Evolutionary conservation across 2,113 vertebrate species (phyloP).

Genomic region (Vicugna pacos): DNA sequence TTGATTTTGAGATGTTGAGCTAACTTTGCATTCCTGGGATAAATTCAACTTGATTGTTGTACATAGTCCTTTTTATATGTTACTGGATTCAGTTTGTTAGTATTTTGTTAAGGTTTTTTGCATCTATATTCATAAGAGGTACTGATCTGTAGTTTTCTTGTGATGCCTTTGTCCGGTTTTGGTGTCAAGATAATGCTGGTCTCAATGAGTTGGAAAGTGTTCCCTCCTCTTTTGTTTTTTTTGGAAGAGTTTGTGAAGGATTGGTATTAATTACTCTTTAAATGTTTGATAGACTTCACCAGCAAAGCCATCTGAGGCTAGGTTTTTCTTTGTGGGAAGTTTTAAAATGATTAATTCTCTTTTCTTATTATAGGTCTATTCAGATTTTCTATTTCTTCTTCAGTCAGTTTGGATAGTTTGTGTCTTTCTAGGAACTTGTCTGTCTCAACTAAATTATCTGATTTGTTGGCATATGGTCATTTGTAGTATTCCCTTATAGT

Average conservation of each 20-base stretch:
- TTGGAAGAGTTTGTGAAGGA: background rate
- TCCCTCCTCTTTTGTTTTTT: background rate
- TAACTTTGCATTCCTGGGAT: background rate
- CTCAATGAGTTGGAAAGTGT: background rate
- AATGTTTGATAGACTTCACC: slow-evolving; percentile 29
- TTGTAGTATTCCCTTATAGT: background rate
- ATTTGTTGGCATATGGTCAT: background rate
- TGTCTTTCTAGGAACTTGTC: background rate
- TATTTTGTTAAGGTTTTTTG: slow-evolving; percentile 43
- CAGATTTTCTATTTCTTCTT: slow-evolving; percentile 22
- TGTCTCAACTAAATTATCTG: background rate
- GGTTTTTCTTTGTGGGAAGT: background rate
- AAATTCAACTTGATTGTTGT: background rate
- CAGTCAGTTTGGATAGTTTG: background rate
- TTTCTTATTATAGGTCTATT: background rate
- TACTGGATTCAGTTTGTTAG: slow-evolving; percentile 22
- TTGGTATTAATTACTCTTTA: slow-evolving; percentile 45
- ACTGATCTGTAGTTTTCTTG: background rate
- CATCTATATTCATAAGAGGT: background rate
- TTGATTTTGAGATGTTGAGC: slow-evolving; percentile 39
- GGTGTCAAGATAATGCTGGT: background rate
- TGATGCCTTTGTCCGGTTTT: slow-evolving; percentile 9
- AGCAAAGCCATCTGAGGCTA: background rate
- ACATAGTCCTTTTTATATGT: background rate
- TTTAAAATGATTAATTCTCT: slow-evolving; percentile 3